These are phyloP conservation scores for Helarctos malayanus DNA, from an alignment of 2,797 vertebrate species.

Conservation along the genomic window DNA sequence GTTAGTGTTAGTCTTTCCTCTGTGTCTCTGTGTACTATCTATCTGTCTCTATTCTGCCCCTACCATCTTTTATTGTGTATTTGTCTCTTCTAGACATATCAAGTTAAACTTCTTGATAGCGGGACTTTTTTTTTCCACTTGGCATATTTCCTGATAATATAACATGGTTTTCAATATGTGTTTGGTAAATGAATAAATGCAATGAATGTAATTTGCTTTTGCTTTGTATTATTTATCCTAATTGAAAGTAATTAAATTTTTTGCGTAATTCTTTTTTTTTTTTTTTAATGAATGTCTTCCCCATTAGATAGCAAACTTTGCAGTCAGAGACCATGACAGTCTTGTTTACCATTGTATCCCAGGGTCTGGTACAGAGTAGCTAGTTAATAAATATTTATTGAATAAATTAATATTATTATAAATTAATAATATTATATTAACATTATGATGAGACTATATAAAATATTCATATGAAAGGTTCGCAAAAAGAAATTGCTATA, in stretches of 20 bases:
- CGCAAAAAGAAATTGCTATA: not conserved
- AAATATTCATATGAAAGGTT: conserved; percentile 6
- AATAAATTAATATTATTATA: conserved; percentile 34
- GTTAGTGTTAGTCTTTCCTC: not conserved
- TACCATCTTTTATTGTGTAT: not conserved
- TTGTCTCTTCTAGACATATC: not conserved
- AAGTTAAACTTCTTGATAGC: not conserved
- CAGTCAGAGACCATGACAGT: not conserved
- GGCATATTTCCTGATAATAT: not conserved
- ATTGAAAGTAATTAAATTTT: not conserved
- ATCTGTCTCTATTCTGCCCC: not conserved
- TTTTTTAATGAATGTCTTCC: not conserved
- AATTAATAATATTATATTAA: not conserved
- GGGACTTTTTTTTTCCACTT: not conserved
- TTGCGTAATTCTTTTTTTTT: not conserved
- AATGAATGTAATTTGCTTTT: not conserved
- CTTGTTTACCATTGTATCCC: not conserved
- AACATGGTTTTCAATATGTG: not conserved
- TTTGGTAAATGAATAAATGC: not conserved
- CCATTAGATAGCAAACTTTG: not conserved
- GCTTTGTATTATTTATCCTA: not conserved
- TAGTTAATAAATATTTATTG: not conserved
- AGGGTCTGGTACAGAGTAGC: not conserved
- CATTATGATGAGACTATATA: not conserved
- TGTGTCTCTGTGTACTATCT: not conserved